phyloP scores from a whole-genome alignment of 1,140 invertebrate species.

The Trigoniulus corallinus region DNA sequence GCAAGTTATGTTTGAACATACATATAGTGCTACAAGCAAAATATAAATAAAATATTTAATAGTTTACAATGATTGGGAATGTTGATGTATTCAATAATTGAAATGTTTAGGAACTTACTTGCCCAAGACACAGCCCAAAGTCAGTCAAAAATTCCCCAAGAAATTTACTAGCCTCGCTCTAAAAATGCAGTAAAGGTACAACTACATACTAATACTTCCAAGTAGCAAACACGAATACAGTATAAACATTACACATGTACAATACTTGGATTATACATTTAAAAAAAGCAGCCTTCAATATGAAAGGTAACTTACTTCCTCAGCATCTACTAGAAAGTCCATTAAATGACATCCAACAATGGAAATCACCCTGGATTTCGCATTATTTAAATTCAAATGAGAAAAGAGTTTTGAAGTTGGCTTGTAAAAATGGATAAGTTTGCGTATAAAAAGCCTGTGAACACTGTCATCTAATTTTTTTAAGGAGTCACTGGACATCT shows the following conservation, averaged over 20 bases:
- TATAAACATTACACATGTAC: no score
- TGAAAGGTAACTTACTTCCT: conserved; percentile 26
- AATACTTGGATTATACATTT: no score
- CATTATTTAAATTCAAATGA: conserved; percentile 45
- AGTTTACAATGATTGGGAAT: background rate
- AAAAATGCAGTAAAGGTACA: conserved; percentile 15
- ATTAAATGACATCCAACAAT: conserved; percentile 55
- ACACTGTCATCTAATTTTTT: conserved; percentile 51
- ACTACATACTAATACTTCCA: no score
- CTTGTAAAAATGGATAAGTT: conserved; percentile 67
- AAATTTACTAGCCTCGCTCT: conserved; percentile 34
- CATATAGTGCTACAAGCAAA: no score
- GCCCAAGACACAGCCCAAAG: conserved; percentile 49
- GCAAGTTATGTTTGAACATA: background rate
- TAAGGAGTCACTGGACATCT: conserved; percentile 33
- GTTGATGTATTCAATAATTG: background rate
- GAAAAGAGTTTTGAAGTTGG: conserved; percentile 66
- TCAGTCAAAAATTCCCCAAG: conserved; percentile 64
- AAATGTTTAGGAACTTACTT: conserved; percentile 16
- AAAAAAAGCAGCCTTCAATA: no score
- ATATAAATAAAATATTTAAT: no score
- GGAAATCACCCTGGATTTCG: conserved; percentile 40
- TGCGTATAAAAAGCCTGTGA: conserved; percentile 57
- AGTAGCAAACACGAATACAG: no score
- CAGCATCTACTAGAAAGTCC: conserved; percentile 46